A percentile compares a stretch with the other conserved stretches of the same genome.
Evolutionary conservation across 2,113 vertebrate genomes (phyloP).

Genomic region (Chloropsis cyanopogon): DNA sequence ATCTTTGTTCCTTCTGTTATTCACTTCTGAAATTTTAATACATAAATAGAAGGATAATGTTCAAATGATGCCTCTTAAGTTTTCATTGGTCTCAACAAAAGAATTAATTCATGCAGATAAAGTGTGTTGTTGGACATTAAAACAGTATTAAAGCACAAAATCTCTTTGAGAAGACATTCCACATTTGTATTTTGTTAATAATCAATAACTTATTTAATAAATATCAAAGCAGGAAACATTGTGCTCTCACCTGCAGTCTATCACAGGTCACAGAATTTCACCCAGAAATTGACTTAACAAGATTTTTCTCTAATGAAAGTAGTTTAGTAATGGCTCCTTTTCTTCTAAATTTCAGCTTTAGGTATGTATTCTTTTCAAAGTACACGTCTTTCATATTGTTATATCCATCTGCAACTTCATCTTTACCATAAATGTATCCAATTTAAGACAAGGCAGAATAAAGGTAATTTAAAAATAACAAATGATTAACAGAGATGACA

Average conservation of each 20-base stretch:
- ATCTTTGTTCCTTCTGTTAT: not conserved
- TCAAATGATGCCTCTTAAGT: not conserved
- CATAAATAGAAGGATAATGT: not conserved
- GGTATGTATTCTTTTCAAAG: not conserved
- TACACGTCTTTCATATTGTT: not conserved
- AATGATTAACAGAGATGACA: not conserved
- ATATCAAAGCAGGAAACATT: not conserved
- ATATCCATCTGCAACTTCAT: not conserved
- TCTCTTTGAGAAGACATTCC: not conserved
- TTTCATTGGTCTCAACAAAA: not conserved
- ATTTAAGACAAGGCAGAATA: not conserved
- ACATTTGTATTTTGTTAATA: not conserved
- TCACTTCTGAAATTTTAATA: not conserved
- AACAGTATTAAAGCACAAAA: not conserved
- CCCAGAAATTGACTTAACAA: not conserved
- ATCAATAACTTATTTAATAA: not conserved
- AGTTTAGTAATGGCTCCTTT: not conserved
- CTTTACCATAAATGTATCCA: not conserved
- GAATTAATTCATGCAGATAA: not conserved
- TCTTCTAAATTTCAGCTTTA: not conserved
- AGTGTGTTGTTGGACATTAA: not conserved
- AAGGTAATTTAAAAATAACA: not conserved
- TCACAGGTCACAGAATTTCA: not conserved
- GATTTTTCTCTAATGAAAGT: not conserved
- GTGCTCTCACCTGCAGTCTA: not conserved